Conservation (phyloP, 2,888 invertebrate genomes). For the Pilophorus perplexus region DNA sequence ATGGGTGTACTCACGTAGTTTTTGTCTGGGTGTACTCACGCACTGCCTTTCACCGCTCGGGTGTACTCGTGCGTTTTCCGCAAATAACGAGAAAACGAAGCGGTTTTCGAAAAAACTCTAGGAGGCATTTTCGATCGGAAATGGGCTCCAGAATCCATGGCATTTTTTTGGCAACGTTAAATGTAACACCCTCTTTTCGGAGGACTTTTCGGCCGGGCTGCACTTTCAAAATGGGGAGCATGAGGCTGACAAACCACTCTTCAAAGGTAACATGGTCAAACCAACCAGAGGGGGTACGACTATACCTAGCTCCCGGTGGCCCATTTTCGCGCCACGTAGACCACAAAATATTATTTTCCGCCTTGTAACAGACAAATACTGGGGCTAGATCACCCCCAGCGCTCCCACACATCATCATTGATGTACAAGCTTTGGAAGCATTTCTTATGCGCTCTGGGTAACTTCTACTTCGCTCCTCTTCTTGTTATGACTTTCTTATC, state of each 20-base stretch:
- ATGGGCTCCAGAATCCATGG: too few species aligned
- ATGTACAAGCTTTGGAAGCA: constrained; percentile 49
- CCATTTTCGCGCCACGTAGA: background rate
- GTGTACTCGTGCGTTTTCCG: too few species aligned
- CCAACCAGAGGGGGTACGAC: constrained; percentile 50
- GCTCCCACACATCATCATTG: constrained; percentile 51
- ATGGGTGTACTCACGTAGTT: too few species aligned
- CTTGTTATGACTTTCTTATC: constrained; percentile 48
- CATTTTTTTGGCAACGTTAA: too few species aligned
- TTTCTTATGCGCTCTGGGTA: constrained; percentile 51
- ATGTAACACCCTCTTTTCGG: too few species aligned
- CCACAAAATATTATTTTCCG: constrained; percentile 20
- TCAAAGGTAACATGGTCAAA: constrained; percentile 50
- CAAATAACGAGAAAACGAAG: too few species aligned
- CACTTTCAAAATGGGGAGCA: constrained; percentile 44
- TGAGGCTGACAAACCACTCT: constrained; percentile 50
- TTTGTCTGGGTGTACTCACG: too few species aligned
- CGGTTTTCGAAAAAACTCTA: too few species aligned
- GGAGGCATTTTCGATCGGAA: too few species aligned
- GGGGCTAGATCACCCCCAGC: constrained; percentile 50
- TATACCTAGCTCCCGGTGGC: constrained; percentile 47
- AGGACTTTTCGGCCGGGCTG: constrained; percentile 9
- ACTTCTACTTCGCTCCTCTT: constrained; percentile 50
- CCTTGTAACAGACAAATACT: constrained; percentile 50
- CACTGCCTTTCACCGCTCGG: too few species aligned